Conservation (phyloP, 1,140 invertebrate species). For the Caenorhabditis remanei region DNA sequence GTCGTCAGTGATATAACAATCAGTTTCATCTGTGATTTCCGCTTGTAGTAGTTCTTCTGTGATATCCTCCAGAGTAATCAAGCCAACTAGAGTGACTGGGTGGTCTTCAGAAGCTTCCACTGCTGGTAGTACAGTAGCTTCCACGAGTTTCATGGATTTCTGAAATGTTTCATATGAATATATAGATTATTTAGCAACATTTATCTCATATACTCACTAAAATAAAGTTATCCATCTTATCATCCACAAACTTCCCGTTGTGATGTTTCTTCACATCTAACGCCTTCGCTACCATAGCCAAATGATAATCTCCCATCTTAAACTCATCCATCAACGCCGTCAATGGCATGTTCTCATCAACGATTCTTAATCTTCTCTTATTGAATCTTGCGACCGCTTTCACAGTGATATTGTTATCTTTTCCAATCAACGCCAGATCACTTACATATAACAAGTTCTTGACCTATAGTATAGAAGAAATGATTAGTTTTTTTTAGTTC, state of each 20-base stretch:
- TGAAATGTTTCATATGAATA: neutral
- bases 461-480: conserved; percentile 83
- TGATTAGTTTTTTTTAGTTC: conserved; percentile 82
- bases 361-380: conserved; percentile 92
- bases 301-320: conserved; percentile 82
- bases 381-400: conserved; percentile 93
- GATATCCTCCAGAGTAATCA: conserved; percentile 12
- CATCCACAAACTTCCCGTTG: conserved; percentile 32
- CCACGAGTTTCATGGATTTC: conserved; percentile 49
- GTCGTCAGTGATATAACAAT: conserved; percentile 22
- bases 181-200: no score
- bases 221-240: conserved; percentile 11
- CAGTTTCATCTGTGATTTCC: conserved; percentile 28
- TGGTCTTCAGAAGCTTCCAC: neutral
- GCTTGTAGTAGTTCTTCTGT: conserved; percentile 32
- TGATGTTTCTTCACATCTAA: conserved; percentile 41
- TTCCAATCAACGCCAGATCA: conserved; percentile 95
- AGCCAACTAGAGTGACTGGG: conserved; percentile 12
- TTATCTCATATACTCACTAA: neutral
- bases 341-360: conserved; percentile 94
- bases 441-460: conserved; percentile 82
- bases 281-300: conserved; percentile 70
- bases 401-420: conserved; percentile 90
- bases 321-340: conserved; percentile 96
- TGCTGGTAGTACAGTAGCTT: conserved; percentile 4